Percentiles rank a stretch among this genome's conserved stretches.
phyloP scores from a whole-genome alignment of 2,888 invertebrate genomes.

The Caenorhabditis auriculariae region DNA sequence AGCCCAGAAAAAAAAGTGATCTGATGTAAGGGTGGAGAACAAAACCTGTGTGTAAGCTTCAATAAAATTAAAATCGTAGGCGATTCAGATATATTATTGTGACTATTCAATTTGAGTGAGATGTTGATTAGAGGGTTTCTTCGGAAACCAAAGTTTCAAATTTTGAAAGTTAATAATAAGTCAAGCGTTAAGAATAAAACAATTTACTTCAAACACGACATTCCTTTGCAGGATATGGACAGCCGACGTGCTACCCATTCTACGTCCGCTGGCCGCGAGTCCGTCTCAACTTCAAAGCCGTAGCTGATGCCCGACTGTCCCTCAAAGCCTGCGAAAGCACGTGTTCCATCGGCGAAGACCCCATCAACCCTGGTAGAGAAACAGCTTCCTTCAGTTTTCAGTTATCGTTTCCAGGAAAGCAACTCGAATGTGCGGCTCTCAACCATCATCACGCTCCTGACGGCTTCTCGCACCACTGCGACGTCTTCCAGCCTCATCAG shows the following conservation, averaged over 20 bases:
- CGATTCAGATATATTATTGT: no score
- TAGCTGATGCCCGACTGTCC: constrained; percentile 49
- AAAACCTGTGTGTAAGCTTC: no score
- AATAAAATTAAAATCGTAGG: no score
- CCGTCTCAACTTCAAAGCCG: constrained; percentile 52
- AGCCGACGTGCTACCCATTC: constrained; percentile 47
- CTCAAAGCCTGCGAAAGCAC: constrained; percentile 51
- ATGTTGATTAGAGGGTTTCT: no score
- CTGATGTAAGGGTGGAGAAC: no score
- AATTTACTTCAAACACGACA: no score
- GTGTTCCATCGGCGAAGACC: constrained; percentile 57
- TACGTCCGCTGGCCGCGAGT: constrained; percentile 63
- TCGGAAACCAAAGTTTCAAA: no score
- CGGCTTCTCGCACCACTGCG: constrained; percentile 58
- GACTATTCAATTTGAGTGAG: no score
- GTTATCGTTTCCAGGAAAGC: constrained; percentile 15
- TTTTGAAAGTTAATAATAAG: no score
- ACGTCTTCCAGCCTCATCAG: constrained; percentile 59
- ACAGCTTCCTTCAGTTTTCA: not conserved
- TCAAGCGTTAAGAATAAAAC: no score
- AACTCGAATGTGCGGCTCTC: constrained; percentile 59
- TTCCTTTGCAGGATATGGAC: no score
- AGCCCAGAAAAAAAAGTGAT: no score
- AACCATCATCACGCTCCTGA: constrained; percentile 60
- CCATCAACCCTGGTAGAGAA: constrained; percentile 35